These are phyloP conservation scores for Leptoclinus maculatus DNA, from an alignment of 2,797 vertebrate genomes.

Conservation along the genomic window DNA sequence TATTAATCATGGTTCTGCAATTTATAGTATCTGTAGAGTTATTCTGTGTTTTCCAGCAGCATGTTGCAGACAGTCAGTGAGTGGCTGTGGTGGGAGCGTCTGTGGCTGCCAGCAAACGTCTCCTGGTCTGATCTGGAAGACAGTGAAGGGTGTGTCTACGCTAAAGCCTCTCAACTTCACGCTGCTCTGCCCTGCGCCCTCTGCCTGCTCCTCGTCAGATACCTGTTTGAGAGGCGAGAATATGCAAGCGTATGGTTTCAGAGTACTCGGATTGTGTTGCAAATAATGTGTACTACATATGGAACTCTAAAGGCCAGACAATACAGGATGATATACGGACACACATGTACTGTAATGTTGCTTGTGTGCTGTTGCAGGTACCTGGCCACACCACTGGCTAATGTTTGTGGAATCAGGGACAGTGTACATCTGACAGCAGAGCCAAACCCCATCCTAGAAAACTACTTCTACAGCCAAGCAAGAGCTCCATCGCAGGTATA, in stretches of 20 bases:
- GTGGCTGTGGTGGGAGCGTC: constrained; percentile 93
- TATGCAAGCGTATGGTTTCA: constrained; percentile 27
- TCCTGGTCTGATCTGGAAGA: constrained; percentile 92
- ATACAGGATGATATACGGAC: neutral
- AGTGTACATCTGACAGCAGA: constrained; percentile 61
- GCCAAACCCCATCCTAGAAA: constrained; percentile 72
- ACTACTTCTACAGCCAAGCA: constrained; percentile 69
- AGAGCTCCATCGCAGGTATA: constrained; percentile 71
- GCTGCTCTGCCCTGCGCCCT: constrained; percentile 86
- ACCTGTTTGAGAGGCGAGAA: constrained; percentile 89
- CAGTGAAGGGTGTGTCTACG: constrained; percentile 85
- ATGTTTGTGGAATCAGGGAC: constrained; percentile 73
- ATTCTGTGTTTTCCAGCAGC: constrained; percentile 57
- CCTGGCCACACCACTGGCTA: constrained; percentile 73
- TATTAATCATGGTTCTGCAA: neutral
- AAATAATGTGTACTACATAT: constrained; percentile 20
- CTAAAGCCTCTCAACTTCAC: constrained; percentile 89
- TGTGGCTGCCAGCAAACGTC: constrained; percentile 90
- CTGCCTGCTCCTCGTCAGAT: constrained; percentile 86
- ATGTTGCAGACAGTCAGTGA: constrained; percentile 87
- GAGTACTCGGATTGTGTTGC: constrained; percentile 41
- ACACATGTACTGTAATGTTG: neutral
- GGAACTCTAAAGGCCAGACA: neutral
- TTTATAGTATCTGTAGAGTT: neutral
- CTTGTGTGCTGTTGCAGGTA: constrained; percentile 55